These are phyloP conservation scores for Drosophila maculinotata DNA, from an alignment of 2,888 invertebrate species.

Conservation along the genomic window DNA sequence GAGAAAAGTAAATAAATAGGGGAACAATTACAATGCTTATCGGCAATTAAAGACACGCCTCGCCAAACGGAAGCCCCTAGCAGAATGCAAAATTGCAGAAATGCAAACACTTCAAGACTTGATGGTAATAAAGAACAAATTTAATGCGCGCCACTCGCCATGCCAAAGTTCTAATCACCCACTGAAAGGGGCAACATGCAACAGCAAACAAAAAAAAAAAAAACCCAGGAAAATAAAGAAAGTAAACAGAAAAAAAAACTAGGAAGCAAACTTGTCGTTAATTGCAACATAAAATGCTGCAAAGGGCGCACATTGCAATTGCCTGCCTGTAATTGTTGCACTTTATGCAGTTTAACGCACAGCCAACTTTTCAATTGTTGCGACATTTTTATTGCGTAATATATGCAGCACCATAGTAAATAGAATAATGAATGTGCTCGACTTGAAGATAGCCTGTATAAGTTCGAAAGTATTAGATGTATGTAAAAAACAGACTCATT, in stretches of 20 bases:
- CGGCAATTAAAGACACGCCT: constrained; percentile 66
- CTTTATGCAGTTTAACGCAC: constrained; percentile 77
- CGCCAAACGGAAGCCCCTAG: constrained; percentile 26
- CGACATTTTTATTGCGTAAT: constrained; percentile 79
- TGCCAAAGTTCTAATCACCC: constrained; percentile 41
- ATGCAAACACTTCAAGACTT: constrained; percentile 36
- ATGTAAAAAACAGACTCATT: too few relatives aligned
- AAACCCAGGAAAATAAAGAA: constrained; percentile 6
- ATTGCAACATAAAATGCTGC: constrained; percentile 57
- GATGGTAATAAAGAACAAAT: constrained; percentile 34
- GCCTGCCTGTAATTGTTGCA: constrained; percentile 71
- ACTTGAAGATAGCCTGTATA: constrained; percentile 16
- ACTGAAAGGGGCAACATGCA: constrained; percentile 8
- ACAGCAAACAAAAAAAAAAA: neutral
- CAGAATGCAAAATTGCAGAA: constrained; percentile 43
- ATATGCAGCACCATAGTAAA: constrained; percentile 64
- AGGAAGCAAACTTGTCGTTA: constrained; percentile 55
- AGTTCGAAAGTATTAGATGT: too few relatives aligned
- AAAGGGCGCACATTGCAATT: constrained; percentile 51
- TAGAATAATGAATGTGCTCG: neutral
- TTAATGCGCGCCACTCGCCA: constrained; percentile 32
- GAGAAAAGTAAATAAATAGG: constrained; percentile 55
- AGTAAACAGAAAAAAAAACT: constrained; percentile 15
- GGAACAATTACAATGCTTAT: constrained; percentile 65
- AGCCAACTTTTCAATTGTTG: constrained; percentile 69